Conservation (phyloP, 2,888 invertebrate species). For the Tiphia femorata region DNA sequence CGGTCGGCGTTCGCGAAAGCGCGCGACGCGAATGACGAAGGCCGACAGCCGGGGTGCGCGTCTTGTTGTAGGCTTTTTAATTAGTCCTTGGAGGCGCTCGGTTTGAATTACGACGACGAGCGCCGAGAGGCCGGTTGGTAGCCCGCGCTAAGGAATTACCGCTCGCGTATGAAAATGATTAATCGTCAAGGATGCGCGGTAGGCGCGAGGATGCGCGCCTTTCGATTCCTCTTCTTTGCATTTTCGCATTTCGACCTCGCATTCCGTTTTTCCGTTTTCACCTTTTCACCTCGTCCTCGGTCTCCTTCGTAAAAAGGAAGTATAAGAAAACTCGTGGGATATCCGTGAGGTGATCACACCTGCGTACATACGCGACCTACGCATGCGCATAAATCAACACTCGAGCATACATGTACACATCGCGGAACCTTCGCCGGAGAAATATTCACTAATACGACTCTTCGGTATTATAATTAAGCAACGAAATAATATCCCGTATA, state of each 20-base stretch:
- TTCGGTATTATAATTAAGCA: too few relatives aligned
- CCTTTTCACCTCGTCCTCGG: too few relatives aligned
- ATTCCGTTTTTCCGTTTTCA: too few relatives aligned
- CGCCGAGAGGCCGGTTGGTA: conserved; percentile 4
- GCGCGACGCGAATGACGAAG: conserved; percentile 9
- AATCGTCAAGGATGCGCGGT: conserved; percentile 37
- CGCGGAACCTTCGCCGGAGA: too few relatives aligned
- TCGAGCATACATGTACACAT: background rate
- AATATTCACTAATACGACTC: too few relatives aligned
- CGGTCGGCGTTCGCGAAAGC: background rate
- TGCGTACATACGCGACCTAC: background rate
- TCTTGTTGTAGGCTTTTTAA: conserved; percentile 18
- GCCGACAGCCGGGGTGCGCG: background rate
- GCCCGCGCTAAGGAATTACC: conserved; percentile 12
- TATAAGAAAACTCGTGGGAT: too few relatives aligned
- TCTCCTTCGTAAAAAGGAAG: too few relatives aligned
- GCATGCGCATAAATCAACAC: background rate
- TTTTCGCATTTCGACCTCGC: too few relatives aligned
- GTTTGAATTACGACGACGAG: conserved; percentile 29
- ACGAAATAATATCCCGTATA: background rate
- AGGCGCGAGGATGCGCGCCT: conserved; percentile 8
- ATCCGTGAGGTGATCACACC: too few relatives aligned
- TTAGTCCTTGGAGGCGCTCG: conserved; percentile 20
- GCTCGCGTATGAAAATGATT: conserved; percentile 46
- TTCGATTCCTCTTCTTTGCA: too few relatives aligned